Evolutionary conservation across 2,113 vertebrate species (phyloP).

Genomic region (Eulemur rufifrons): DNA sequence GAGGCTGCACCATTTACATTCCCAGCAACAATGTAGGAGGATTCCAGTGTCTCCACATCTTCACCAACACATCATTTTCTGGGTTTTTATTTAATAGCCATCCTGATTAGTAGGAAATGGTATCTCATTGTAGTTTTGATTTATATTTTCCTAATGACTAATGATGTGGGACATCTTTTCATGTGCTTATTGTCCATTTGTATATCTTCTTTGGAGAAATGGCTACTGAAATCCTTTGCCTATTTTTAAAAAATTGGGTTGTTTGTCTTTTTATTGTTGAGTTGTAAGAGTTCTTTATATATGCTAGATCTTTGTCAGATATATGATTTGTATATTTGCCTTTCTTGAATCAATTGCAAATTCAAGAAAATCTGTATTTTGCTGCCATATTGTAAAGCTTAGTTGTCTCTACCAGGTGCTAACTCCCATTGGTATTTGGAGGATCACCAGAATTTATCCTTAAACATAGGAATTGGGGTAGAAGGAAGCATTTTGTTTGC

Average conservation of each 20-base stretch:
- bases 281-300: neutral
- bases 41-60: neutral
- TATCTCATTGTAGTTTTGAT: neutral
- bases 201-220: neutral
- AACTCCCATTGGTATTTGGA: neutral
- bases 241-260: neutral
- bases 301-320: neutral
- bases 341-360: neutral
- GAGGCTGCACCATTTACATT: neutral
- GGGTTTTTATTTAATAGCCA: neutral
- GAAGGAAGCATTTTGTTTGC: neutral
- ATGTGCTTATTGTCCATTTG: neutral
- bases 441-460: neutral
- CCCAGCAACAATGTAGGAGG: neutral
- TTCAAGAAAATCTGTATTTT: neutral
- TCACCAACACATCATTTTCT: neutral
- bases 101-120: neutral
- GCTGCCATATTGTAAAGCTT: neutral
- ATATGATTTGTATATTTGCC: neutral
- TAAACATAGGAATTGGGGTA: neutral
- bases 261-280: neutral
- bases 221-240: neutral
- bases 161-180: neutral
- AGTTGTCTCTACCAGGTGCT: neutral
- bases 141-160: neutral